Evolutionary conservation across 1,140 invertebrate species (phyloP), one percentile per base, ranked within the genome.

Genomic region (Diorhabda carinulata): DNA sequence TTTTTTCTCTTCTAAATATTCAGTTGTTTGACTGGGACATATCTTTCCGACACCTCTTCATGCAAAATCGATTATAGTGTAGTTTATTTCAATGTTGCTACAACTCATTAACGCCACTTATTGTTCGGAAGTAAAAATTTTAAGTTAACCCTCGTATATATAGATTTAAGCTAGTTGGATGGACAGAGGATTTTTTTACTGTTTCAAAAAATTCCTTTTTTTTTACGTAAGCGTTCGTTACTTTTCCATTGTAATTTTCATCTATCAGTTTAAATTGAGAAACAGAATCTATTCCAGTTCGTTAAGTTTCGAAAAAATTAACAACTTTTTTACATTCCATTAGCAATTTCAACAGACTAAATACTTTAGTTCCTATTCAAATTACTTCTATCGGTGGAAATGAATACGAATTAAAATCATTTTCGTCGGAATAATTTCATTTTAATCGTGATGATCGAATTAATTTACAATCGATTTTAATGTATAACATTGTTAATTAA

Each of bases 291-390:
- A 65, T 65, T 57, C 56, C 52, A 56, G 64, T 65, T 65, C 56
- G 64, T 65, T 65, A 65, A 10, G 41, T 57, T 42, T 41, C 40
- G 40, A 64, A 65, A 65, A 65, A 65, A 57, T 65, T 57, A 57
- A 61, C 59, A 64, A 65, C 47, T 57, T 65, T 64, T 65, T 65
- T 65, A 65, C 64, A 65, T 65, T 65, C 42, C 64, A 65, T 65
- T 65, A 65, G 64, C 47, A 65, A 56, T 57, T 65, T 65, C 64
- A 65, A 65, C 64, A 65, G 64, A 65, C 64, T 65, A 65, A 65
- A 65, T 57, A 65, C 64, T 65, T 63, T 43, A 2, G 47, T 57
- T 57, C 10, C 64, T 65, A n/a, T 65, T 57, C 8, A 58, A 57
- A 57, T 65, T 57, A 57, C 64, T 10, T 56, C 56, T 47, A 65